Conservation (phyloP, 2,797 vertebrate genomes). For the Odontamblyopus rebecca region DNA sequence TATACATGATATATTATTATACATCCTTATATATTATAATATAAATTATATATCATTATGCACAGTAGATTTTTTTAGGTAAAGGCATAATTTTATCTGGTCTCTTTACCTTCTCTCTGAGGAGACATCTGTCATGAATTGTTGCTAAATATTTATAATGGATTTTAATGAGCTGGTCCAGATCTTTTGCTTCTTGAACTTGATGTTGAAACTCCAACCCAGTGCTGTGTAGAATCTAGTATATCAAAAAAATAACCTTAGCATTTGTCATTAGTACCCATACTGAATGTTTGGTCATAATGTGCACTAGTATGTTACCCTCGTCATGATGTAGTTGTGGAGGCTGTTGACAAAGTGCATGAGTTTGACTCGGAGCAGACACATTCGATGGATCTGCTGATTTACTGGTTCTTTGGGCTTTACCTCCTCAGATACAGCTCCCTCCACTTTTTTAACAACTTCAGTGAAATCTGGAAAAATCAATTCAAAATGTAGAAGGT, state of each 20-base stretch:
- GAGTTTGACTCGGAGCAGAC: constrained; percentile 93
- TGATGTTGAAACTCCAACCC: constrained; percentile 98
- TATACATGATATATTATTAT: too few relatives aligned
- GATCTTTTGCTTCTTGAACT: constrained; percentile 96
- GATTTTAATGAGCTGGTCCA: constrained; percentile 98
- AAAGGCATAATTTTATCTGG: neutral
- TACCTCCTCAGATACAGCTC: constrained; percentile 64
- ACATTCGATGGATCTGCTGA: constrained; percentile 95
- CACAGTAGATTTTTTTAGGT: too few relatives aligned
- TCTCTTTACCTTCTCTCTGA: constrained; percentile 90
- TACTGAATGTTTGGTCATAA: neutral
- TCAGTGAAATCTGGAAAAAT: constrained; percentile 79
- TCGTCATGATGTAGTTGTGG: constrained; percentile 98
- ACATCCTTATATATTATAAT: too few relatives aligned
- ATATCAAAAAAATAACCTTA: constrained; percentile 17
- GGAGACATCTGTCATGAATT: constrained; percentile 94
- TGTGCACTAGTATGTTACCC: constrained; percentile 70
- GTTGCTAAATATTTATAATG: constrained; percentile 97
- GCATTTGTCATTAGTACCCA: neutral
- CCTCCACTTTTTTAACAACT: constrained; percentile 77
- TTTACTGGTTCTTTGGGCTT: constrained; percentile 73
- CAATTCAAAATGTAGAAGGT: neutral
- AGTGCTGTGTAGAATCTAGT: constrained; percentile 96
- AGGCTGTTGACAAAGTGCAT: constrained; percentile 99
- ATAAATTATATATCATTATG: too few relatives aligned